Evolutionary conservation across 2,113 vertebrate species (phyloP).

Genomic region (Elaphurus davidianus): DNA sequence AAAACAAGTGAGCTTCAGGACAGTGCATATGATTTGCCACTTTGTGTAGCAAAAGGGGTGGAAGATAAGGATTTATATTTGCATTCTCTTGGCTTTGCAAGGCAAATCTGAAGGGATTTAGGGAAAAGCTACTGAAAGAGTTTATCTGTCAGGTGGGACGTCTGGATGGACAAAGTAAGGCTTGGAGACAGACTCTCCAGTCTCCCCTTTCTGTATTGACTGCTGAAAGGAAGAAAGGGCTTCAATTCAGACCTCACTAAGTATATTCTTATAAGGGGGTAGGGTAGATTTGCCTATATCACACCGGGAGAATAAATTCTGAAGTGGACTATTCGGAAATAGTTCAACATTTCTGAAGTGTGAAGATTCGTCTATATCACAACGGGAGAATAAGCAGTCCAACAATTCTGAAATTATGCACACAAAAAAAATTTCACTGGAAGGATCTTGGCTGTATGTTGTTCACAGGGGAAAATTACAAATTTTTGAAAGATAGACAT

Average conservation of each 20-base stretch:
- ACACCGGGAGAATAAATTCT: not conserved
- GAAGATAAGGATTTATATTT: not conserved
- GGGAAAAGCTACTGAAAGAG: not conserved
- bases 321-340: not conserved
- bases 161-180: not conserved
- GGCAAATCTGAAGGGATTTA: not conserved
- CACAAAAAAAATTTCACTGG: not conserved
- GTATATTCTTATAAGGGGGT: not conserved
- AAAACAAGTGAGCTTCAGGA: not conserved
- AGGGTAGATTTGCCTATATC: not conserved
- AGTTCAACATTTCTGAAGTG: not conserved
- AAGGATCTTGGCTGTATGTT: too few relatives aligned
- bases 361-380: not conserved
- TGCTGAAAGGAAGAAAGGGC: not conserved
- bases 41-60: not conserved
- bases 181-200: not conserved
- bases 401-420: not conserved
- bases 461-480: not conserved
- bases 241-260: not conserved
- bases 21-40: not conserved
- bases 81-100: not conserved
- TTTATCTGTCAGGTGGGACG: not conserved
- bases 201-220: not conserved
- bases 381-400: not conserved
- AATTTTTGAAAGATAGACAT: not conserved